Percentiles rank a stretch among this genome's conserved stretches.
phyloP scores from a whole-genome alignment of 2,113 vertebrate species.

The Serilophus lunatus region DNA sequence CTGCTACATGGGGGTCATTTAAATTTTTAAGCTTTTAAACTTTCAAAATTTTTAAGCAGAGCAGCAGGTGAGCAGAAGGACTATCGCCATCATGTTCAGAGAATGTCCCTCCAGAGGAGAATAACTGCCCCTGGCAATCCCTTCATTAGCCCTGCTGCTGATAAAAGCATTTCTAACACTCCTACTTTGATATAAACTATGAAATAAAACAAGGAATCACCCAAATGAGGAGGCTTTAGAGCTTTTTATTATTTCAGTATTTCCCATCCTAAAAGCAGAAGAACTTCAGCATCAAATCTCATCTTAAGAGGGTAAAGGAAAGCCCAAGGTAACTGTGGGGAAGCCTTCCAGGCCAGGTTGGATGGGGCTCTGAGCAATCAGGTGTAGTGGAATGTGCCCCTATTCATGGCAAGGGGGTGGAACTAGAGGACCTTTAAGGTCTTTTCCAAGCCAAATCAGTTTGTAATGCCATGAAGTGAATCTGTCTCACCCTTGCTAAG shows the following conservation, averaged over 20 bases:
- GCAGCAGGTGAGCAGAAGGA: conserved; percentile 45
- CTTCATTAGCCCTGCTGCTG: neutral
- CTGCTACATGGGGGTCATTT: neutral
- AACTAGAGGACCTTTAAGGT: too few relatives aligned
- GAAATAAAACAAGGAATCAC: neutral
- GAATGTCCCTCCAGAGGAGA: neutral
- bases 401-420: neutral
- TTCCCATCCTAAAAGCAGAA: neutral
- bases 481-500: neutral
- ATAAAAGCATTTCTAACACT: neutral
- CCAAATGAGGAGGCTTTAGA: neutral
- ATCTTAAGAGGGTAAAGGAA: neutral
- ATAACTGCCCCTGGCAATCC: neutral
- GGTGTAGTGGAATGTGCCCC: neutral
- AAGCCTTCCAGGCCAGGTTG: neutral
- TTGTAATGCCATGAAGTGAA: neutral
- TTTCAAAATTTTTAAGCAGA: conserved; percentile 1
- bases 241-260: neutral
- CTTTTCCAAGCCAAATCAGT: neutral
- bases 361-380: neutral
- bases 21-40: neutral
- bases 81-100: neutral
- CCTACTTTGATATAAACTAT: neutral
- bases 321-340: neutral
- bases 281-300: neutral